Evolutionary conservation across 2,113 vertebrate species (phyloP).

Genomic region (cattle (Bos taurus)): DNA sequence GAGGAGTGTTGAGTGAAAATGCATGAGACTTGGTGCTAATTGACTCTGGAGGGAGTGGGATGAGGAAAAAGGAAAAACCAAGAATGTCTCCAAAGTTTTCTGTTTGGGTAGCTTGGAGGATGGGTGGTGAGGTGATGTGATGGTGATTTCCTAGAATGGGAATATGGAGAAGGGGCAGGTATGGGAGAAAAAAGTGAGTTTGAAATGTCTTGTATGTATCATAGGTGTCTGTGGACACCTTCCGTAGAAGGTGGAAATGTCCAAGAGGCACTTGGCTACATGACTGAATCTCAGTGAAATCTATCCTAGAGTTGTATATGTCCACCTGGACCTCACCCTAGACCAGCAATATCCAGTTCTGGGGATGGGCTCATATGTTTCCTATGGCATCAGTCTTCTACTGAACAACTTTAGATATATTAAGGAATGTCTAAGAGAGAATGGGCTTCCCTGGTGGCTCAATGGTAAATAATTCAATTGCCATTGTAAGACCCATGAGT

Average conservation of each 20-base stretch:
- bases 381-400: constrained; percentile 41
- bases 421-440: constrained; percentile 60
- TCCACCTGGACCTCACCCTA: neutral
- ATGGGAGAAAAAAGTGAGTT: neutral
- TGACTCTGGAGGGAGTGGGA: neutral
- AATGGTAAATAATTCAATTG: neutral
- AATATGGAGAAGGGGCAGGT: neutral
- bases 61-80: neutral
- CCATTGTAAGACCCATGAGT: neutral
- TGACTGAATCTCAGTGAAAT: neutral
- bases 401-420: constrained; percentile 58
- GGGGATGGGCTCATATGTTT: neutral
- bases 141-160: neutral
- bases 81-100: neutral
- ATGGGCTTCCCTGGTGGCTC: neutral
- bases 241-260: neutral
- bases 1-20: neutral
- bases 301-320: neutral
- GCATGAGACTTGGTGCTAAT: neutral
- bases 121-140: neutral
- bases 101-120: neutral
- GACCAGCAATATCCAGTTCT: neutral
- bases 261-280: neutral
- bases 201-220: neutral
- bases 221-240: neutral